These are phyloP conservation scores for Idaea straminata DNA, from an alignment of 2,888 invertebrate genomes.

Conservation along the genomic window DNA sequence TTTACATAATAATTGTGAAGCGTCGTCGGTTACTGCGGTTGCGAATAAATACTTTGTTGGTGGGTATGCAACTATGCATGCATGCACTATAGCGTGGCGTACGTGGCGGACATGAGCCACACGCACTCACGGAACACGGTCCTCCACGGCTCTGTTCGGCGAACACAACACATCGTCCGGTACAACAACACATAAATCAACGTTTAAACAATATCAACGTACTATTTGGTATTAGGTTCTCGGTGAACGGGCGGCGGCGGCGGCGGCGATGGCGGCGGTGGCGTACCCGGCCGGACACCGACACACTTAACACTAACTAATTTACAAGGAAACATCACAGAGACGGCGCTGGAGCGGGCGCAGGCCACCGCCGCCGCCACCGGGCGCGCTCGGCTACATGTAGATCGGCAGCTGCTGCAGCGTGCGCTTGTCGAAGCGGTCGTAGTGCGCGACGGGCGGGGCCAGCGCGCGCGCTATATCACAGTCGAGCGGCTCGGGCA, in stretches of 20 bases:
- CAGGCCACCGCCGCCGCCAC: slow-evolving; percentile 36
- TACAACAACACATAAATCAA: slow-evolving; percentile 68
- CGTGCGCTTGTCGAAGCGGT: slow-evolving; percentile 75
- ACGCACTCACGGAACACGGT: slow-evolving; percentile 25
- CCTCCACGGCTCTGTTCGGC: slow-evolving; percentile 27
- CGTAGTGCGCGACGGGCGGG: slow-evolving; percentile 61
- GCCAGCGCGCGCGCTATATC: slow-evolving; percentile 70
- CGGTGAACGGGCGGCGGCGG: slow-evolving; percentile 33
- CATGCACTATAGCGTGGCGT: slow-evolving; percentile 30
- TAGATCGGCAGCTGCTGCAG: slow-evolving; percentile 77
- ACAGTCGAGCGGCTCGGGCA: slow-evolving; percentile 60
- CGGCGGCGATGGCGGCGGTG: slow-evolving; percentile 29
- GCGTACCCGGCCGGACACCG: slow-evolving; percentile 32
- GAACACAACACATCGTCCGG: slow-evolving; percentile 53
- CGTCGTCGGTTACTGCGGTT: slow-evolving; percentile 71
- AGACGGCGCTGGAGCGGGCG: slow-evolving; percentile 49
- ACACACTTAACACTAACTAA: slow-evolving; percentile 67
- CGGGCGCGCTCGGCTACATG: slow-evolving; percentile 64
- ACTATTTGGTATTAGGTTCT: slow-evolving; percentile 73
- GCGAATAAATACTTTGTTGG: slow-evolving; percentile 73
- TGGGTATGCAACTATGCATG: slow-evolving; percentile 47
- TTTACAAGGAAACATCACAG: slow-evolving; percentile 71
- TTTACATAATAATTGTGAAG: slow-evolving; percentile 57
- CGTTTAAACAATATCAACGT: slow-evolving; percentile 72
- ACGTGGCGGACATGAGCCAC: slow-evolving; percentile 19